Evolutionary conservation across 2,888 invertebrate genomes (phyloP).

Genomic region (Drosophila histrio): DNA sequence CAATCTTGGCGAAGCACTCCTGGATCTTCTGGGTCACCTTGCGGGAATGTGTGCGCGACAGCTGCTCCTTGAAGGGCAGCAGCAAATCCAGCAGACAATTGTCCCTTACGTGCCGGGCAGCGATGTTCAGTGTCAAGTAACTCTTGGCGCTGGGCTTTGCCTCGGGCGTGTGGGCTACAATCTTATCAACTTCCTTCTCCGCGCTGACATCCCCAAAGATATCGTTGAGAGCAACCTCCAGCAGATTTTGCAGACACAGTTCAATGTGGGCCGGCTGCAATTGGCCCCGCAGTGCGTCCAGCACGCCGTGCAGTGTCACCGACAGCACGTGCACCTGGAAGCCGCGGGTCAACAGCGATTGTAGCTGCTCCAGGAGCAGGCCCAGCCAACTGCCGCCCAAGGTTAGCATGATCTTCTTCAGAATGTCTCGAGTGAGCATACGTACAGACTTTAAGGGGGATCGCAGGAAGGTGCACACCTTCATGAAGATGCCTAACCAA

Average conservation of each 20-base stretch:
- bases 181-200: conserved; percentile 95
- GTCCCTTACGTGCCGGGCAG: conserved; percentile 91
- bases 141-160: conserved; percentile 93
- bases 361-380: conserved; percentile 91
- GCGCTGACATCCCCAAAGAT: conserved; percentile 94
- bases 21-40: conserved; percentile 92
- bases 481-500: conserved; percentile 90
- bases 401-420: conserved; percentile 94
- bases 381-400: conserved; percentile 93
- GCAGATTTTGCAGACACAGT: conserved; percentile 89
- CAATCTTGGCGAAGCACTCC: conserved; percentile 91
- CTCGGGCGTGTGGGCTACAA: conserved; percentile 92
- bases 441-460: conserved; percentile 95
- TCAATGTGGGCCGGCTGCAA: conserved; percentile 92
- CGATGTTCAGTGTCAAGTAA: conserved; percentile 92
- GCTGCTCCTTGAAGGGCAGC: conserved; percentile 91
- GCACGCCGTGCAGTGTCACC: conserved; percentile 93
- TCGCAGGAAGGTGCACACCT: conserved; percentile 95
- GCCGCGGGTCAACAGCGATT: conserved; percentile 91
- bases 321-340: conserved; percentile 97
- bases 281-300: conserved; percentile 89
- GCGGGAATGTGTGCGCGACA: conserved; percentile 91
- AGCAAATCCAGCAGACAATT: conserved; percentile 90
- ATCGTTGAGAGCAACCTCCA: conserved; percentile 94
- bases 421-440: conserved; percentile 93